Percentiles rank a stretch among this genome's conserved stretches.
These are phyloP conservation scores for Orchestia grillus DNA, from an alignment of 1,140 invertebrate species.

Conservation along the genomic window DNA sequence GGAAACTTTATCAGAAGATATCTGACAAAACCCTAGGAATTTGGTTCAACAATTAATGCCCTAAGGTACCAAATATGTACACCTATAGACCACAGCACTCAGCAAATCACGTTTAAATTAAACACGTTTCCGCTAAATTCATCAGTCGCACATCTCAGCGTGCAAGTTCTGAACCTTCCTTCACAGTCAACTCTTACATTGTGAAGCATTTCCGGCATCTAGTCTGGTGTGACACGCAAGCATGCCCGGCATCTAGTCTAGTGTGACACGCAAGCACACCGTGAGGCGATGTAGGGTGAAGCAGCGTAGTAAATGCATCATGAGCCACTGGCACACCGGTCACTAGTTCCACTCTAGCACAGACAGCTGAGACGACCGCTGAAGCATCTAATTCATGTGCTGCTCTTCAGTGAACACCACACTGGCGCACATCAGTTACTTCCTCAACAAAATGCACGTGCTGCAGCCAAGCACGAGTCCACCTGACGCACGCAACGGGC, in stretches of 20 bases:
- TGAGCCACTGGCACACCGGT: neutral
- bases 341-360: neutral
- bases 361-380: neutral
- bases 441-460: too few relatives aligned
- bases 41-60: neutral
- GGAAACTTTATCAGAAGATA: neutral
- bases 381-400: neutral
- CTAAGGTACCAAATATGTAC: neutral
- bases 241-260: too few relatives aligned
- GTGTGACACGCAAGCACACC: too few relatives aligned
- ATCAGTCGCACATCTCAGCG: too few relatives aligned
- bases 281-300: too few relatives aligned
- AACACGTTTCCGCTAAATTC: neutral
- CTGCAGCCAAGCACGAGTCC: too few relatives aligned
- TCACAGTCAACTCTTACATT: neutral
- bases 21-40: neutral
- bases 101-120: neutral
- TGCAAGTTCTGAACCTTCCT: neutral
- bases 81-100: neutral
- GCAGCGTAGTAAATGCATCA: too few relatives aligned
- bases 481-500: too few relatives aligned
- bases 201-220: neutral
- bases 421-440: too few relatives aligned
- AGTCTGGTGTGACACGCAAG: too few relatives aligned
- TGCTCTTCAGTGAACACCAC: too few relatives aligned